Percentiles rank a stretch among this genome's conserved stretches.
Conservation (phyloP, 35 echinoderm and acorn worm species). For the Ophioderma brevispina region DNA sequence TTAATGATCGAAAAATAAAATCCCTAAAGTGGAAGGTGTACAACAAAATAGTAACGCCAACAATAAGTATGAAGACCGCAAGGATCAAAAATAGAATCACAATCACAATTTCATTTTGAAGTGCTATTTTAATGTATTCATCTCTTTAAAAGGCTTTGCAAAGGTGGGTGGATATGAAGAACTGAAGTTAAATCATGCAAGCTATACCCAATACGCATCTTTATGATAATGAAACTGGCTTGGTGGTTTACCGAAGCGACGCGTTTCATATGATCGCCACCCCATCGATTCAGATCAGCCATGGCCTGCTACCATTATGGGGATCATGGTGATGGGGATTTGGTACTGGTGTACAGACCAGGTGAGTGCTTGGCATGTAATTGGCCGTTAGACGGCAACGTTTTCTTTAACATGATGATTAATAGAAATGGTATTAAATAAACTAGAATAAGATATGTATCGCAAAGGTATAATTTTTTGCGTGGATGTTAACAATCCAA, state of each 20-base stretch:
- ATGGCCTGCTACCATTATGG: slow-evolving; percentile 76
- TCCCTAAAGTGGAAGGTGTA: neutral
- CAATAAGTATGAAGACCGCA: neutral
- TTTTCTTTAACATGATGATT: no score
- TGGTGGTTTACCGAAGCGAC: slow-evolving; percentile 66
- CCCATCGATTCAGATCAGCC: slow-evolving; percentile 81
- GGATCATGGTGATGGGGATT: slow-evolving; percentile 74
- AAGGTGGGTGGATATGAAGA: slow-evolving; percentile 64
- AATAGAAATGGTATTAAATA: no score
- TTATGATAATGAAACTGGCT: slow-evolving; percentile 43
- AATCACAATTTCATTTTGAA: neutral
- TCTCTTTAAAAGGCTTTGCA: slow-evolving; percentile 60
- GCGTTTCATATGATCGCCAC: slow-evolving; percentile 85
- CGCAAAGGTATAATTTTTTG: no score
- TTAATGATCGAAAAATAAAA: neutral
- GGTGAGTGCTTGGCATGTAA: slow-evolving; percentile 35
- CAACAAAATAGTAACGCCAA: neutral
- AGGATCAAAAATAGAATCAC: neutral
- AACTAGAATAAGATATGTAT: no score
- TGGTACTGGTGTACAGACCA: slow-evolving; percentile 97
- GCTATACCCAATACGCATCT: slow-evolving; percentile 60
- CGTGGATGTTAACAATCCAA: no score
- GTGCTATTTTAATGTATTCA: neutral
- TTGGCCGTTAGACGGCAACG: no score
- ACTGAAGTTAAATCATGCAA: slow-evolving; percentile 51